A percentile compares a stretch with the other conserved stretches of the same genome.
Evolutionary conservation across 53 echinoderm and acorn worm genomes (phyloP).

Genomic region (Henricia sp.): DNA sequence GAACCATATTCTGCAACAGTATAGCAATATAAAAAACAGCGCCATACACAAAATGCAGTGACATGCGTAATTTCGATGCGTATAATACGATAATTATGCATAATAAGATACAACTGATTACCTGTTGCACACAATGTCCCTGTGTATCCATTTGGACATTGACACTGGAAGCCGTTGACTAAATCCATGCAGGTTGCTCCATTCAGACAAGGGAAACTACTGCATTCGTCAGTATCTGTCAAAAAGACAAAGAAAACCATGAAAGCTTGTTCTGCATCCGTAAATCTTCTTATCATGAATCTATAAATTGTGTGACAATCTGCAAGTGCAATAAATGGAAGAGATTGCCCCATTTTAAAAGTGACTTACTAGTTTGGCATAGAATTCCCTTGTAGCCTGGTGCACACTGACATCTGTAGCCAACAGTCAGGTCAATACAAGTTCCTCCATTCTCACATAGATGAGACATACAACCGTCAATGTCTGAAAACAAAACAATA

Average conservation of each 20-base stretch:
- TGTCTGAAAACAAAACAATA: constrained; percentile 11
- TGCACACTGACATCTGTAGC: constrained; percentile 44
- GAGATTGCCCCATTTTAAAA: too few relatives aligned
- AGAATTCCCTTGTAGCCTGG: constrained; percentile 31
- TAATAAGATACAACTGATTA: not conserved
- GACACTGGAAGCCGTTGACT: constrained; percentile 30
- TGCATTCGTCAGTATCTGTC: constrained; percentile 45
- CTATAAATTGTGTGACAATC: too few relatives aligned
- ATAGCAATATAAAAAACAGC: too few relatives aligned
- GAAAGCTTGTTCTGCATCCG: too few relatives aligned
- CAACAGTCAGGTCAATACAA: constrained; percentile 20
- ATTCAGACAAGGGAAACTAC: constrained; percentile 41
- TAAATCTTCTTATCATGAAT: too few relatives aligned
- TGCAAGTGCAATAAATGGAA: too few relatives aligned
- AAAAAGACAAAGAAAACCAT: not conserved
- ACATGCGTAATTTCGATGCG: too few relatives aligned
- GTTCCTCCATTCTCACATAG: constrained; percentile 45
- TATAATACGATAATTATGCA: not conserved
- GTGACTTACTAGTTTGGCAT: constrained; percentile 13
- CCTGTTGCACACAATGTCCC: constrained; percentile 18
- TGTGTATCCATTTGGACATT: constrained; percentile 43
- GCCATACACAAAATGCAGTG: not conserved
- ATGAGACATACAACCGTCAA: constrained; percentile 30
- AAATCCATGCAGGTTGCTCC: constrained; percentile 55
- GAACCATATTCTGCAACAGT: not conserved